phyloP scores from a whole-genome alignment of 2,797 vertebrate species.

The Periparus ater region DNA sequence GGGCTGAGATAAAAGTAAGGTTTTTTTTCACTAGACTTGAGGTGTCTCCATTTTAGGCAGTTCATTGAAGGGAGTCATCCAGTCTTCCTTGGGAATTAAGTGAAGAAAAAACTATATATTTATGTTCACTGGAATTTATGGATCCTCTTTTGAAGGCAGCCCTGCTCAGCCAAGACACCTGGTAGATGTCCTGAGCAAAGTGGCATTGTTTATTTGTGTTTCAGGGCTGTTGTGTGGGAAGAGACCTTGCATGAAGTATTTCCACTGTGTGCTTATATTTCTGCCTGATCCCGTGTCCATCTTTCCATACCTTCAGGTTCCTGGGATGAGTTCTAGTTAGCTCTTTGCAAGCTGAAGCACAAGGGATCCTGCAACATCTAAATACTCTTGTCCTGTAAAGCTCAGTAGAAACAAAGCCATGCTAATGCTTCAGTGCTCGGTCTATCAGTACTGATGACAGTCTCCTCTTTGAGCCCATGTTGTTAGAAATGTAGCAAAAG shows the following conservation, averaged over 20 bases:
- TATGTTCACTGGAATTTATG: neutral
- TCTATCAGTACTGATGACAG: neutral
- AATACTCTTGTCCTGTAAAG: neutral
- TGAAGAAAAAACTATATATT: neutral
- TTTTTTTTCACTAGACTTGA: neutral
- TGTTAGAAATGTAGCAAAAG: neutral
- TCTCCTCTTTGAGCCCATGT: neutral
- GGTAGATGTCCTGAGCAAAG: neutral
- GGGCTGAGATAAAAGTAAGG: neutral
- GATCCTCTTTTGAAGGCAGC: neutral
- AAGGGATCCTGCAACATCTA: neutral
- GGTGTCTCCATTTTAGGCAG: neutral
- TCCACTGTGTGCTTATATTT: neutral
- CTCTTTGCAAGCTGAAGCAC: neutral
- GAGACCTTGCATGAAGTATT: neutral
- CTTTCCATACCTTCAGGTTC: neutral
- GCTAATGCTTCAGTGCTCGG: neutral
- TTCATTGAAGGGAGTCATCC: neutral
- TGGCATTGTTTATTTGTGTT: neutral
- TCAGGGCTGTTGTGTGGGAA: neutral
- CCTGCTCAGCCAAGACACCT: neutral
- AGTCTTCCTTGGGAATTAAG: neutral
- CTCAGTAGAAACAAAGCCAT: neutral
- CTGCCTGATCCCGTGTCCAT: neutral
- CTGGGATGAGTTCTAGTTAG: neutral